Conservation (phyloP, 2,888 invertebrate genomes). For the Melolontha melolontha region DNA sequence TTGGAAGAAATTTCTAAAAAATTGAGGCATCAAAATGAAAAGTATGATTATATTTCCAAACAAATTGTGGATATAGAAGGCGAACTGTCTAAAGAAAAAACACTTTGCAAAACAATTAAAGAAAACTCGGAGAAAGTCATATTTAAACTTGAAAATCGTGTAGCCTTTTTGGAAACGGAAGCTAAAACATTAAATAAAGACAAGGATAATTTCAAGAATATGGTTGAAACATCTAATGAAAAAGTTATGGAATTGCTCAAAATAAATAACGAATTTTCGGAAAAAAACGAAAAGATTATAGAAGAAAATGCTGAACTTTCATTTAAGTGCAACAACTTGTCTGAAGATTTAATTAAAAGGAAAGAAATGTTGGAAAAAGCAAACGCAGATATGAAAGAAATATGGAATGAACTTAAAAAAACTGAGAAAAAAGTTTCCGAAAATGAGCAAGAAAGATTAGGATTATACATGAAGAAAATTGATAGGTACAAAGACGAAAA, state of each 20-base stretch:
- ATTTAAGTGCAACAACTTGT: background rate
- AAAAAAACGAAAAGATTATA: slow-evolving; percentile 11
- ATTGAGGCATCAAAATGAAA: background rate
- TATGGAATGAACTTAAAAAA: slow-evolving; percentile 9
- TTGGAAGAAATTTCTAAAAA: background rate
- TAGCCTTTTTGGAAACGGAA: slow-evolving; percentile 7
- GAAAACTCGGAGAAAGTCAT: slow-evolving; percentile 1
- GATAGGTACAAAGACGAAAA: slow-evolving; percentile 15
- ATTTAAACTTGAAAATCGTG: slow-evolving; percentile 6
- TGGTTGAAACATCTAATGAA: background rate
- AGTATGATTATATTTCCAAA: slow-evolving; percentile 8
- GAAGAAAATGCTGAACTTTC: slow-evolving; percentile 12
- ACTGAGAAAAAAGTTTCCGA: slow-evolving; percentile 1
- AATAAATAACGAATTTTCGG: background rate
- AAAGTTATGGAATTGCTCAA: slow-evolving; percentile 5
- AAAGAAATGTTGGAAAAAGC: background rate
- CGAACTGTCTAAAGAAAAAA: slow-evolving; percentile 16
- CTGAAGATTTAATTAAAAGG: slow-evolving; percentile 2
- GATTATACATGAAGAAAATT: slow-evolving; percentile 14
- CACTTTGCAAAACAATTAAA: background rate
- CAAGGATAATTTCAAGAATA: slow-evolving; percentile 12
- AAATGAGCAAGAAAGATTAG: slow-evolving; percentile 10
- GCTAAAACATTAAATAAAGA: slow-evolving; percentile 21
- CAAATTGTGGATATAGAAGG: slow-evolving; percentile 11
- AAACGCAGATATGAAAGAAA: slow-evolving; percentile 1